phyloP scores from a whole-genome alignment of 2,888 invertebrate species.

The Anorthoa munda region DNA sequence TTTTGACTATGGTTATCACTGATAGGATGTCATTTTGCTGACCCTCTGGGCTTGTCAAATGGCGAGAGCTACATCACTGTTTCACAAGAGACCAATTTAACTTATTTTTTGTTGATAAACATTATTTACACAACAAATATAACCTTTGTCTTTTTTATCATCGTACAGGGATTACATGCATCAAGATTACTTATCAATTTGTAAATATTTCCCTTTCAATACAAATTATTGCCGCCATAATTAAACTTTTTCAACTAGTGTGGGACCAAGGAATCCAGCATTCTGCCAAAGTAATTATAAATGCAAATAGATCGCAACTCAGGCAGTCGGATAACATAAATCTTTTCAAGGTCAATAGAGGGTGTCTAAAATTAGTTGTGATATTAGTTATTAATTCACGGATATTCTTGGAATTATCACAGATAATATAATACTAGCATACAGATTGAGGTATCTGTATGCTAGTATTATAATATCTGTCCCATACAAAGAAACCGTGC shows the following conservation, averaged over 20 bases:
- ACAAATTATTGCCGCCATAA: slow-evolving; percentile 19
- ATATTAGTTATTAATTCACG: slow-evolving; percentile 33
- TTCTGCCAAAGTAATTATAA: slow-evolving; percentile 63
- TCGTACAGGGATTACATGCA: slow-evolving; percentile 4
- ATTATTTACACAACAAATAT: not conserved
- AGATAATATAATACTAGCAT: too few species aligned
- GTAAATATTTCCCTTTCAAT: slow-evolving; percentile 11
- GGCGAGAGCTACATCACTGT: not conserved
- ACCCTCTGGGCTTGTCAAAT: not conserved
- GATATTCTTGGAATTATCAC: slow-evolving; percentile 3
- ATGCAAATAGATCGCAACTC: slow-evolving; percentile 60
- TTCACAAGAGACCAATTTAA: not conserved
- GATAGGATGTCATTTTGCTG: too few species aligned
- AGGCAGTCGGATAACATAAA: slow-evolving; percentile 48
- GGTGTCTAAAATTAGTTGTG: slow-evolving; percentile 29
- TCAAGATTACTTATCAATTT: slow-evolving; percentile 11
- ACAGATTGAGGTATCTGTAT: too few species aligned
- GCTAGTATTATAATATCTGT: too few species aligned
- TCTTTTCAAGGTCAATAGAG: slow-evolving; percentile 43
- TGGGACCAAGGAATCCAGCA: slow-evolving; percentile 44
- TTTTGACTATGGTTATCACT: too few species aligned
- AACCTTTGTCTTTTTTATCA: not conserved
- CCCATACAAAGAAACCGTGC: too few species aligned
- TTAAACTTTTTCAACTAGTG: slow-evolving; percentile 24
- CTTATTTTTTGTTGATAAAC: not conserved